phyloP scores from a whole-genome alignment of 2,113 vertebrate genomes.

The Balaenoptera acutorostrata region DNA sequence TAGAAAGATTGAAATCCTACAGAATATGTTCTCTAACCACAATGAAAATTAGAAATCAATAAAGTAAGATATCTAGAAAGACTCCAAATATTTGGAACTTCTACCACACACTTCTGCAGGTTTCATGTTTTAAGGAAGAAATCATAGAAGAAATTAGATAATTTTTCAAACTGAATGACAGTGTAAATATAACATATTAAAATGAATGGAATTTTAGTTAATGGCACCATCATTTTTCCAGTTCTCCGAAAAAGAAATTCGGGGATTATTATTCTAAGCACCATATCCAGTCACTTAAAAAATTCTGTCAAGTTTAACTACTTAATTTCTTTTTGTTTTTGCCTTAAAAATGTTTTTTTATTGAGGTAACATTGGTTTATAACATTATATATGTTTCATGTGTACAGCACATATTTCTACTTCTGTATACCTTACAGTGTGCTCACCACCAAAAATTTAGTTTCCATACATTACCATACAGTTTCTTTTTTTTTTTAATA shows the following conservation, averaged over 20 bases:
- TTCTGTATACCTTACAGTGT: too few species aligned
- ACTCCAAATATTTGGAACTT: background rate
- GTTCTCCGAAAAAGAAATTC: background rate
- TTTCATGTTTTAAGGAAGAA: background rate
- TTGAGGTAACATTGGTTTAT: too few species aligned
- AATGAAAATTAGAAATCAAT: background rate
- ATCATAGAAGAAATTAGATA: background rate
- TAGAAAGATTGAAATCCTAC: background rate
- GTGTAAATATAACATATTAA: background rate
- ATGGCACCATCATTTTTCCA: background rate
- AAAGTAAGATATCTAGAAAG: background rate
- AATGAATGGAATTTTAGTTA: background rate
- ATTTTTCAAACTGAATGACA: background rate
- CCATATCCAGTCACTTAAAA: background rate
- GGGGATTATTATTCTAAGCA: background rate
- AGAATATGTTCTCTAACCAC: background rate
- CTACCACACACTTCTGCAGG: background rate
- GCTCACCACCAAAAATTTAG: too few species aligned
- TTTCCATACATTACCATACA: too few species aligned
- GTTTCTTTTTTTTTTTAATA: too few species aligned
- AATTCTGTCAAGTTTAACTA: background rate
- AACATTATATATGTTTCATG: too few species aligned
- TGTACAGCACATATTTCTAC: too few species aligned
- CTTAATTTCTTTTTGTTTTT: too few species aligned
- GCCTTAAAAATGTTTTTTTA: too few species aligned